Evolutionary conservation across 2,113 vertebrate species (phyloP), one percentile per base, ranked within the genome.

Genomic region (Scophthalmus maximus): DNA sequence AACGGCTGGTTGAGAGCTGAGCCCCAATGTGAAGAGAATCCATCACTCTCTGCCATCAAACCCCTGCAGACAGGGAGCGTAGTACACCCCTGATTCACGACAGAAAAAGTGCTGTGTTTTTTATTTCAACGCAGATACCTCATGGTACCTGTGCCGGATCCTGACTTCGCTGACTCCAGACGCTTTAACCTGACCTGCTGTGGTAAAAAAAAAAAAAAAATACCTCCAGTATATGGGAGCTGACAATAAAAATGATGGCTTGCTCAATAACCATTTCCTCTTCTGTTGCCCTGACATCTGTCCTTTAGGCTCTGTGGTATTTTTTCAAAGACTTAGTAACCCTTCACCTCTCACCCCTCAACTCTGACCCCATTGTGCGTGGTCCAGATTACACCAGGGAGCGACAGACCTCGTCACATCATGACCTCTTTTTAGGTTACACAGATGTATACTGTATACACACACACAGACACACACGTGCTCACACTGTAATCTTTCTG

Each of bases 201-300:
- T 46, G 22, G 32, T 22, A 44, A 86, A 84, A 85, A 55, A n/a
- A n/a, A n/a, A n/a, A n/a, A n/a, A n/a, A n/a, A n/a, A n/a, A n/a
- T n/a, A 88, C 80, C 87, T 91, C 88, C 64, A 7, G 52, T 64
- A 22, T 44, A 49, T 49, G 25, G 40, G 32, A 60, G 52, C 73
- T 61, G 73, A 79, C 83, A 72, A 74, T 86, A 84, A 91, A 90
- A 86, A 79, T 72, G 62, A 85, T 58, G 55, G 56, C 73, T 77
- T 70, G 57, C 55, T 88, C 80, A 57, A 87, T 88, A 86, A 74
- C 18, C 23, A 18, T 69, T 47, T 47, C 47, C 71, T 74, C 15
- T 8, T 63, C 53, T 4, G 47, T 86, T 72, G 53, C 68, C 23
- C 29, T 74, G 72, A 78, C 77, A 63, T 79, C 63, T 14, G 18